Conservation (phyloP, 2,888 invertebrate species). For the Apamea sordens region DNA sequence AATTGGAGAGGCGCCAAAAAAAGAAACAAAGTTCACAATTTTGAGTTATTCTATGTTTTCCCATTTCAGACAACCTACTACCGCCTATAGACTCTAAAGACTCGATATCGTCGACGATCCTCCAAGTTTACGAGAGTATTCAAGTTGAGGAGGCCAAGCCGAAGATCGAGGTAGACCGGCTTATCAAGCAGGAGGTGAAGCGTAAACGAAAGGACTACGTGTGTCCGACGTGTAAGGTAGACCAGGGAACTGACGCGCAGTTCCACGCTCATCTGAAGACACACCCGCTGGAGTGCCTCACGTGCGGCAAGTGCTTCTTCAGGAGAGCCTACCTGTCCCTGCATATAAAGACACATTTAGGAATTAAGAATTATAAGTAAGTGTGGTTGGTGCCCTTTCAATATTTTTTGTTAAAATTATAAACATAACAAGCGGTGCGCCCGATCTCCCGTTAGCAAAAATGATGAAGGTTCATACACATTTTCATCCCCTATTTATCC, state of each 20-base stretch:
- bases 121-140: constrained; percentile 79
- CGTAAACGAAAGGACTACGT: constrained; percentile 79
- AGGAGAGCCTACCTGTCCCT: constrained; percentile 93
- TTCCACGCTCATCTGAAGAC: constrained; percentile 94
- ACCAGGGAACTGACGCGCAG: constrained; percentile 92
- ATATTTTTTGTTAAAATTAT: not conserved
- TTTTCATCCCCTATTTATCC: not conserved
- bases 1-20: not conserved
- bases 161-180: constrained; percentile 78
- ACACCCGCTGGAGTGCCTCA: constrained; percentile 95
- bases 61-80: constrained; percentile 75
- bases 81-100: constrained; percentile 79
- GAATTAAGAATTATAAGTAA: constrained; percentile 93
- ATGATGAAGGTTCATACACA: not conserved
- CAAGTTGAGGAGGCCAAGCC: constrained; percentile 83
- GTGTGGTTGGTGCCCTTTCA: constrained; percentile 62
- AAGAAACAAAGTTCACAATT: not conserved
- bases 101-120: constrained; percentile 77
- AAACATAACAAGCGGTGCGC: not conserved
- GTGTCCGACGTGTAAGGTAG: constrained; percentile 88
- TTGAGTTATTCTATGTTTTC: not conserved
- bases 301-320: constrained; percentile 95
- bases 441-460: not conserved
- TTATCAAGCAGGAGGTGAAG: constrained; percentile 87
- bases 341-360: constrained; percentile 95